Base-by-base conservation (phyloP, 2,797 vertebrate genomes). In the Crenuchus spilurus region DNA sequence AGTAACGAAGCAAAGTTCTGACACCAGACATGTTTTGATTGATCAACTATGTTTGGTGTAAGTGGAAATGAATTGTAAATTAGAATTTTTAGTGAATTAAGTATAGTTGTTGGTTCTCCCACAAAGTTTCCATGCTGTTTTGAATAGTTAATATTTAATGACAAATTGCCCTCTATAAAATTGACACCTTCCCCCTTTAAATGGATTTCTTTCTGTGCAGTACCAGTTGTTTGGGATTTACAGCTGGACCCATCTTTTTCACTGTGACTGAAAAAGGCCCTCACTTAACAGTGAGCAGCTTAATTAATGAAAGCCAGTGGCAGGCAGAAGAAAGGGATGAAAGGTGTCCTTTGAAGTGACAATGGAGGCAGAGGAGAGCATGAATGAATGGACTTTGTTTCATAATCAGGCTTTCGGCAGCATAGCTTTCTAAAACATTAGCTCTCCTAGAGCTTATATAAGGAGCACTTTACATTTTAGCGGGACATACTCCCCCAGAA, bases 231-330 rank as follows among this genome's bases (percentile, higher is more conserved):
- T 69, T 70, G 28, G 60, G 55, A 42, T 68, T 64, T 69, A 79
- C 57, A 75, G 62, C 52, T 42, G 11, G 16, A 5, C 42, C 30
- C 6, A 35, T 54, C 20, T 37, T 62, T 24, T 48, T 28, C 64
- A 66, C 71, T 76, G 61, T 64, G 62, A 30, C 26, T 67, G 16
- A 66, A 76, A 67, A 51, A 64, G 70, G 24, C 26, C 66, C 71
- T 73, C 48, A 51, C 49, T 65, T 80, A 70, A 74, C 65, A 60
- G 65, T 70, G 63, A 72, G 54, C 42, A 69, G 64, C 37, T 75
- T 77, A 70, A 82, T 80, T 82, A 80, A 74, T 79, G 44, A 78
- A 82, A 76, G 64, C 58, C 60, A 41, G 51, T 35, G 57, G 46
- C 60, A 46, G 33, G 52, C 31, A 76, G 49, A 60, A 70, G 52